Evolutionary conservation across 2,888 invertebrate species (phyloP).

Genomic region (Petrophora chlorosata): DNA sequence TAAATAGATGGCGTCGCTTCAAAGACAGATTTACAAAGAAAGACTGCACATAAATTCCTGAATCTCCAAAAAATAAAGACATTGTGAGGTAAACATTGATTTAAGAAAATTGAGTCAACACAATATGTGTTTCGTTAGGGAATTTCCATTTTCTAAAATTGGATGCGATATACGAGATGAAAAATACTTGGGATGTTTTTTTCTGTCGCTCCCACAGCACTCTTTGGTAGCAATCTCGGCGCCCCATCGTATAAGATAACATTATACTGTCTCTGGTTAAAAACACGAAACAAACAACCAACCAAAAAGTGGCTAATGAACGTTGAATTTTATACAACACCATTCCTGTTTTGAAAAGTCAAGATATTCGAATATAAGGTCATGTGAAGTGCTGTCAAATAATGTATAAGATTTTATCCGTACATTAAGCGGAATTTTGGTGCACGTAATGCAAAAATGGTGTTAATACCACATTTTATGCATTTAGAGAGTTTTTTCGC

Average conservation of each 20-base stretch:
- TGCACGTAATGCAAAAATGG: conserved; percentile 70
- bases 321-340: conserved; percentile 67
- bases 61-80: conserved; percentile 8
- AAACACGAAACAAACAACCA: conserved; percentile 61
- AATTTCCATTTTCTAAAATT: conserved; percentile 11
- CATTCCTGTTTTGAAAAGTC: conserved; percentile 56
- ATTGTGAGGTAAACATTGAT: conserved; percentile 16
- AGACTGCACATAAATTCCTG: conserved; percentile 6
- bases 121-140: conserved; percentile 2
- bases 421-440: conserved; percentile 63
- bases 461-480: conserved; percentile 76
- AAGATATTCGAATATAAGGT: conserved; percentile 58
- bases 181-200: conserved; percentile 35
- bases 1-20: conserved; percentile 15
- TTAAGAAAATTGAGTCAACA: background rate
- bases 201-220: conserved; percentile 60
- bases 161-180: conserved; percentile 2
- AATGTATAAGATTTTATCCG: conserved; percentile 67
- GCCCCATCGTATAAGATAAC: conserved; percentile 66
- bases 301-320: conserved; percentile 62
- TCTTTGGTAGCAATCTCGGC: conserved; percentile 68
- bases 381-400: conserved; percentile 65
- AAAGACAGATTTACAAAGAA: conserved; percentile 23
- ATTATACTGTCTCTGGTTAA: conserved; percentile 64
- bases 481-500: conserved; percentile 54